Percentiles rank a stretch among this genome's conserved stretches.
Evolutionary conservation across 2,888 invertebrate genomes (phyloP).

Genomic region (Chrysina gloriosa): DNA sequence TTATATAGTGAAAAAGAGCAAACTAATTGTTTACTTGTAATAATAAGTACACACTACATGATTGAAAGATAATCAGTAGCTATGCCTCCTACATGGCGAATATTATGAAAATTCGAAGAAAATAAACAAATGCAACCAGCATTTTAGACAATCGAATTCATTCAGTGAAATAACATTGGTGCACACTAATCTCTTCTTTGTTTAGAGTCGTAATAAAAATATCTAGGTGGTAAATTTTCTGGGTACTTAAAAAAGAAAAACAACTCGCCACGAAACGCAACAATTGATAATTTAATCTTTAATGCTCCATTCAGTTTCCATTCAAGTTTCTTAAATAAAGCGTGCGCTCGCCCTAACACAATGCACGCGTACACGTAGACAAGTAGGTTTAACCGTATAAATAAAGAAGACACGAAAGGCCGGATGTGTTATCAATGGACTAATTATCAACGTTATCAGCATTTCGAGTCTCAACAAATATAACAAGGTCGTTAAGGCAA

Average conservation of each 20-base stretch:
- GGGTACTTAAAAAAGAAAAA: neutral
- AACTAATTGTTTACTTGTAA: too few species aligned
- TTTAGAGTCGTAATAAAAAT: too few species aligned
- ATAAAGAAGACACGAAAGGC: conserved; percentile 42
- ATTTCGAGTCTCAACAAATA: conserved; percentile 48
- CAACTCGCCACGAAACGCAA: neutral
- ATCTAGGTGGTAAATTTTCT: neutral
- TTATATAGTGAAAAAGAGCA: too few species aligned
- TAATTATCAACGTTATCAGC: conserved; percentile 50
- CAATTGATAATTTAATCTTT: conserved; percentile 25
- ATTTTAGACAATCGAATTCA: too few species aligned
- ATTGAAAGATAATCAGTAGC: too few species aligned
- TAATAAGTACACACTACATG: too few species aligned
- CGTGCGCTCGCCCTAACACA: neutral
- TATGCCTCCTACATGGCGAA: too few species aligned
- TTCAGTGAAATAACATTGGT: too few species aligned
- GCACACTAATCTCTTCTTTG: too few species aligned
- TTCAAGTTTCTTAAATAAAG: conserved; percentile 22
- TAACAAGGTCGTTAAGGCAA: conserved; percentile 49
- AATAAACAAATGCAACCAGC: too few species aligned
- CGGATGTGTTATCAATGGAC: conserved; percentile 51
- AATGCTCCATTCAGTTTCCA: conserved; percentile 16
- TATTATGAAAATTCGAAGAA: too few species aligned
- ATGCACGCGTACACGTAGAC: neutral
- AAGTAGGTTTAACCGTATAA: conserved; percentile 13